phyloP scores from a whole-genome alignment of 2,113 vertebrate species.

The Sprattus sprattus region DNA sequence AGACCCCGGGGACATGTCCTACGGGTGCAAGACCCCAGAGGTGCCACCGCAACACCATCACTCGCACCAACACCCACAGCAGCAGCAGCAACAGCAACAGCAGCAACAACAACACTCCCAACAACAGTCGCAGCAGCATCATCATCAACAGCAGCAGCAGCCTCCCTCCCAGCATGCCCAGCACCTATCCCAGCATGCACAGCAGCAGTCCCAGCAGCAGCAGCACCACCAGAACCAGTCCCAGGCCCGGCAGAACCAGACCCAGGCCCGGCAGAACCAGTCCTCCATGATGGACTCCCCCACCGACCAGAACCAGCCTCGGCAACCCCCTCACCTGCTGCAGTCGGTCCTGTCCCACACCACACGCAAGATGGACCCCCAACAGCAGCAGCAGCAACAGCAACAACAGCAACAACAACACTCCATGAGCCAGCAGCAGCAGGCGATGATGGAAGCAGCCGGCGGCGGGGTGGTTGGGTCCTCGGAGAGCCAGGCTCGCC shows the following conservation, averaged over 20 bases:
- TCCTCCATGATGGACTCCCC: conserved; percentile 78
- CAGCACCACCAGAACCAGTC: conserved; percentile 66
- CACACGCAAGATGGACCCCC: conserved; percentile 74
- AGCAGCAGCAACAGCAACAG: not conserved
- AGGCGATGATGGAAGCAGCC: conserved; percentile 70
- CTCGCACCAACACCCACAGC: conserved; percentile 27
- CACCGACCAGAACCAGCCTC: conserved; percentile 72
- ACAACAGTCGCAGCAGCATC: conserved; percentile 49
- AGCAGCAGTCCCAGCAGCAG: conserved; percentile 65
- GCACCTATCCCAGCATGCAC: conserved; percentile 10
- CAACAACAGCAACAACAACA: conserved; percentile 68
- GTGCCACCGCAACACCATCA: conserved; percentile 74
- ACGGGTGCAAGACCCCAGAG: conserved; percentile 72
- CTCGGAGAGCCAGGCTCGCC: conserved; percentile 66
- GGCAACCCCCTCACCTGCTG: conserved; percentile 78
- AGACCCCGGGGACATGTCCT: conserved; percentile 74
- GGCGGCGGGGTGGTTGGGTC: conserved; percentile 56
- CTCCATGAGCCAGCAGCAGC: conserved; percentile 75
- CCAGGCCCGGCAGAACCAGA: conserved; percentile 58
- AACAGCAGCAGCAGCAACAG: conserved; percentile 60
- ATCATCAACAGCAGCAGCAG: conserved; percentile 29
- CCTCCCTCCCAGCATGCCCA: conserved; percentile 26
- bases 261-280: too few species aligned
- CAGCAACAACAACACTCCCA: conserved; percentile 47
- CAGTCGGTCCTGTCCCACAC: conserved; percentile 90